Base-by-base conservation (phyloP, 2,113 vertebrate genomes). In the Pachycephala philippinensis region DNA sequence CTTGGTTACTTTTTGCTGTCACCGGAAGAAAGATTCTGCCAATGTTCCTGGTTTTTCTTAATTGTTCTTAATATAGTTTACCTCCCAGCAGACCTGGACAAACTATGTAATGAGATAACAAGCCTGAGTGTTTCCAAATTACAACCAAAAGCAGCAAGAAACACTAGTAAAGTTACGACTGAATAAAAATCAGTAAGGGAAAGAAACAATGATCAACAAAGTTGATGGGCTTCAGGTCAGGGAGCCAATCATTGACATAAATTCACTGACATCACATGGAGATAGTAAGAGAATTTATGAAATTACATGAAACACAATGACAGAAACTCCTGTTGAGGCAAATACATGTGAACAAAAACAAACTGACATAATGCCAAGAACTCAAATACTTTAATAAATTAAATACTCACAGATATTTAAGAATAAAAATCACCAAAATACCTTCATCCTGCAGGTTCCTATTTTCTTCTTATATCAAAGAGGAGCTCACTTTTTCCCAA, bases 361-460 rank as follows among this genome's bases (percentile, higher is more conserved):
- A 42, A n/a, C 2, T 14, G n/a, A n/a, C 18, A 42, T 7, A 49
- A 53, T 0, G 0, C 6, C 75, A 57, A 53, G 18, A 79, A 56
- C 13, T 37, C 33, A 56, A 45, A 9, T 49, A 23, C n/a, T 64
- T 66, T 18, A 7, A 28, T 35, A 63, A 71, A 47, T n/a, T n/a
- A 60, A 83, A 31, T 23, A 60, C 8, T 59, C 21, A 31, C 2
- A 33, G 15, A 22, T 24, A 4, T 71, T 53, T 61, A 52, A 39
- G 15, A 90, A n/a, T 39, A 2, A 75, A 83, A 80, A 63, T 5
- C 9, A 57, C 3, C 2, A 1, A 66, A 84, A 53, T 22, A n/a
- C 1, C 7, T 79, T 52, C 3, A 47, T 26, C 7, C 3, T 75
- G 9, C 14, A 35, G 7, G 10, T 66, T 49, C 9, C 26, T 23